Conservation (phyloP, 2,888 invertebrate species). For the Parnassius mnemosyne region DNA sequence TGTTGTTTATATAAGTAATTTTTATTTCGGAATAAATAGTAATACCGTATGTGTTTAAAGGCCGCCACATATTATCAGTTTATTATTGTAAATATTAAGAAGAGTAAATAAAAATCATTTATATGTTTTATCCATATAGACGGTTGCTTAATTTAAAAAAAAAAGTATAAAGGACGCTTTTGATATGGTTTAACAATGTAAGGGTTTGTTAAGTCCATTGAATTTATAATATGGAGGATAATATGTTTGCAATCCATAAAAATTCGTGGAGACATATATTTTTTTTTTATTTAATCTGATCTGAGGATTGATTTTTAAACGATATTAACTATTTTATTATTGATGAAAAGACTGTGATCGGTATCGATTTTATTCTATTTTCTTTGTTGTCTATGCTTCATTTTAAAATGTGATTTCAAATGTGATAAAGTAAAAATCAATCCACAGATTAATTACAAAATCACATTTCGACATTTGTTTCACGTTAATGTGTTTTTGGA, state of each 20-base stretch:
- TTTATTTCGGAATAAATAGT: constrained; percentile 27
- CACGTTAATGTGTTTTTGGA: constrained; percentile 66
- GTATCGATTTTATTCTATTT: constrained; percentile 36
- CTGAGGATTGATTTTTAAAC: constrained; percentile 47
- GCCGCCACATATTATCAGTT: constrained; percentile 35
- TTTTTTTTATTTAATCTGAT: constrained; percentile 7
- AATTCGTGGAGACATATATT: constrained; percentile 44
- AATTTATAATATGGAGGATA: constrained; percentile 60
- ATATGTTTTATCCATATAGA: constrained; percentile 51
- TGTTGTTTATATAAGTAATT: background rate
- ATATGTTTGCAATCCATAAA: constrained; percentile 67
- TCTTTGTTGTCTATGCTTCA: constrained; percentile 31
- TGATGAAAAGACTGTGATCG: constrained; percentile 33
- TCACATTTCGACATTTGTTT: constrained; percentile 74
- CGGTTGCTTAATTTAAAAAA: constrained; percentile 52
- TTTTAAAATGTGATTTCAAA: constrained; percentile 33
- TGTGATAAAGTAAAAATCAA: constrained; percentile 48
- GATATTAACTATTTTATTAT: constrained; percentile 8
- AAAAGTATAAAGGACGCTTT: constrained; percentile 43
- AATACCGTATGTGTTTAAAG: constrained; percentile 23
- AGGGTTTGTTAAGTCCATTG: constrained; percentile 46
- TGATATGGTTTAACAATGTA: constrained; percentile 34
- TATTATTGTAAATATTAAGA: constrained; percentile 67
- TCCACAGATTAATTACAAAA: constrained; percentile 50
- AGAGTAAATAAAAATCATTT: constrained; percentile 33